phyloP scores from a whole-genome alignment of 1,140 invertebrate genomes.

The Asbolus verrucosus region DNA sequence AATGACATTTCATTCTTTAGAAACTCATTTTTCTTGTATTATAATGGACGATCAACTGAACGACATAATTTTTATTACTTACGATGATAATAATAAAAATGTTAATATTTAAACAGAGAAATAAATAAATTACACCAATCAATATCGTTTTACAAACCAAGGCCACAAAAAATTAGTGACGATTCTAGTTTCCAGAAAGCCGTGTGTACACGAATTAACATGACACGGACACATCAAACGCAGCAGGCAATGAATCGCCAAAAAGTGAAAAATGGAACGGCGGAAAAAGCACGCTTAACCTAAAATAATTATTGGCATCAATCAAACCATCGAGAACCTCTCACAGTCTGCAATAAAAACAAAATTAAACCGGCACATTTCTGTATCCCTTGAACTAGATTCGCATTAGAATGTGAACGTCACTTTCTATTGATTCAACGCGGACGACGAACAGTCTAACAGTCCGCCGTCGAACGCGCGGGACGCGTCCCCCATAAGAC shows the following conservation, averaged over 20 bases:
- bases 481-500: conserved; percentile 20
- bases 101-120: too few species aligned
- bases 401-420: conserved; percentile 47
- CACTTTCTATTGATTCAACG: conserved; percentile 44
- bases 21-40: too few species aligned
- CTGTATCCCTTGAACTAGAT: conserved; percentile 45
- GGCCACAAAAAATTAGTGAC: not conserved
- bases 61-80: too few species aligned
- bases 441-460: conserved; percentile 43
- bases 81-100: too few species aligned
- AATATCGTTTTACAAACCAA: too few species aligned
- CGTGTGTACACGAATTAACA: too few species aligned
- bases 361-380: conserved; percentile 38
- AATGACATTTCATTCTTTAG: too few species aligned
- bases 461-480: not conserved
- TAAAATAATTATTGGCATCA: conserved; percentile 42
- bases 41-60: too few species aligned
- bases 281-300: not conserved
- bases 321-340: conserved; percentile 38
- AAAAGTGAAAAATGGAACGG: conserved; percentile 13
- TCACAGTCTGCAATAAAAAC: conserved; percentile 46
- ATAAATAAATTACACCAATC: too few species aligned
- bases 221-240: not conserved
- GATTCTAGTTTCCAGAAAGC: not conserved
- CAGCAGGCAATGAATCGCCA: conserved; percentile 2